Base-by-base conservation (phyloP, 2,797 vertebrate species). In the Rallus crepitans region DNA sequence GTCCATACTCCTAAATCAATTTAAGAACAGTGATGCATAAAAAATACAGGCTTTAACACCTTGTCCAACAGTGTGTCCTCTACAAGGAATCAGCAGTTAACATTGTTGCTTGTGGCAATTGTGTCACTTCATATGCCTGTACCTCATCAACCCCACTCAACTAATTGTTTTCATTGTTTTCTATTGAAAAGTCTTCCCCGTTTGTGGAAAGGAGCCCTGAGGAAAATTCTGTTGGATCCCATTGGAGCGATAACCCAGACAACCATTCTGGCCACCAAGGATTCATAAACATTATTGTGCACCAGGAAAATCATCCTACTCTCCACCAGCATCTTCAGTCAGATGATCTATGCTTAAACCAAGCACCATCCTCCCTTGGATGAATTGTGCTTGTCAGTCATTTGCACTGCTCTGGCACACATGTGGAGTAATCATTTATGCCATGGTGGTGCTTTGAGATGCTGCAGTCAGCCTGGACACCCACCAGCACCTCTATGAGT, bases 281-380 rank as follows among this genome's bases (percentile, higher is more conserved):
- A 52, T 73, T 66, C 28, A 7, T 31, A 57, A 69, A 9, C 27
- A 40, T 33, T 53, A 28, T 1, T 7, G 14, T 0, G 0, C 28
- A 35, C 5, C 31, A 63, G 70, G 63, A 17, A 91, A 75, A 15
- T 37, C 59, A 84, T 75, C 35, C 21, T 66, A 2, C 19, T 53
- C 17, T 76, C 23, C 28, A 24, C 25, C 47, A 47, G 18, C 42
- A 63, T 30, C 60, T 77, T 93, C 48, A 57, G 10, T 6, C 31
- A 33, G n/a, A 25, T 64, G 56, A 61, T 40, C 57, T 37, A 4
- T 33, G 33, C 45, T 37, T 5, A 90, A 82, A 24, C 35, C 39
- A 65, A 72, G 47, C 24, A 30, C 24, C 24, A 42, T 9, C 24
- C 18, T 57, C 33, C 37, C 83, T 27, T 27, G 8, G 0, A n/a